Evolutionary conservation across 2,888 invertebrate species (phyloP).

Genomic region (Mongoloraphidia duomilia): DNA sequence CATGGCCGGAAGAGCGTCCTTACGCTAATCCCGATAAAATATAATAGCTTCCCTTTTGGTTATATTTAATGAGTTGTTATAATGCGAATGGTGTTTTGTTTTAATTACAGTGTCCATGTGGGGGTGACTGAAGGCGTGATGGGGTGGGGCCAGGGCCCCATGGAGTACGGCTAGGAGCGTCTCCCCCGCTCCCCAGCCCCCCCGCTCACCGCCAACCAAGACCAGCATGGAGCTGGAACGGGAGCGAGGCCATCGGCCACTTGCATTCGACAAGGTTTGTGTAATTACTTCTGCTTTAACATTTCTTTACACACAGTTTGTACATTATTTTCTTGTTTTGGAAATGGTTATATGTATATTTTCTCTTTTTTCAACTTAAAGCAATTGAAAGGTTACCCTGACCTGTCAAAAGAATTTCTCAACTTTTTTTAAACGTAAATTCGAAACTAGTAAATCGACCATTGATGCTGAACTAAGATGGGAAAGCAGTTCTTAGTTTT

Average conservation of each 20-base stretch:
- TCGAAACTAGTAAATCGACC: too few species aligned
- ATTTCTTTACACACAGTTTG: too few species aligned
- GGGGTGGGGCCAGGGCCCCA: conserved; percentile 75
- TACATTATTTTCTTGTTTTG: too few species aligned
- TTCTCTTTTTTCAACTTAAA: too few species aligned
- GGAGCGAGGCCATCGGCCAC: conserved; percentile 39
- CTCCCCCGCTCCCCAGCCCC: conserved; percentile 49
- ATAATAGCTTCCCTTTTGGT: background rate
- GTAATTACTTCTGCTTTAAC: background rate
- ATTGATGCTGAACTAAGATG: too few species aligned
- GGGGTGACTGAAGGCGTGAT: conserved; percentile 63
- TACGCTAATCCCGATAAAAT: background rate
- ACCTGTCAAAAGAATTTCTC: too few species aligned
- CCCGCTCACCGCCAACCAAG: conserved; percentile 35
- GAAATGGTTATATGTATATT: too few species aligned
- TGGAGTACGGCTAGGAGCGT: conserved; percentile 75
- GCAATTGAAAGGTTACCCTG: too few species aligned
- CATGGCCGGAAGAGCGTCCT: background rate
- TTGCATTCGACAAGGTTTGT: conserved; percentile 60
- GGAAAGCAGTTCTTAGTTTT: too few species aligned
- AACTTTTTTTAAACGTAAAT: too few species aligned
- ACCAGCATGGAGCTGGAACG: conserved; percentile 27
- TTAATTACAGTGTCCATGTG: conserved; percentile 47
- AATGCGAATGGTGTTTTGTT: conserved; percentile 9
- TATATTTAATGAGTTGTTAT: background rate